Conservation (phyloP, 2,113 vertebrate genomes). For the Hemibates koningsi region DNA sequence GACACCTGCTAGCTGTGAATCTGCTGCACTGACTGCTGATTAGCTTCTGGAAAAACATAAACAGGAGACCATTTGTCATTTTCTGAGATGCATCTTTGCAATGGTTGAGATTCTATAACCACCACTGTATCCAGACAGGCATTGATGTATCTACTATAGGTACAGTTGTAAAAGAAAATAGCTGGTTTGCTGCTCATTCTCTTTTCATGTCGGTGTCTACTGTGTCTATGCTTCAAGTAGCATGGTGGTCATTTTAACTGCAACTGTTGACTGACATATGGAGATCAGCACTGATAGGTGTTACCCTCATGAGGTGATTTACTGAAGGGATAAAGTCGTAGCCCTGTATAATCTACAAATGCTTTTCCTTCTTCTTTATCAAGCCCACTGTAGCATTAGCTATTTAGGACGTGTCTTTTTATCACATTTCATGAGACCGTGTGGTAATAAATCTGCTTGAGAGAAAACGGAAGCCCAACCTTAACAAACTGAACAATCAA, state of each 20-base stretch:
- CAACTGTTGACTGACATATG: not conserved
- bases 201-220: not conserved
- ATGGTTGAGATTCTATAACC: not conserved
- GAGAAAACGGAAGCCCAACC: not conserved
- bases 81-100: not conserved
- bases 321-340: not conserved
- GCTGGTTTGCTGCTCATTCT: not conserved
- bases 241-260: not conserved
- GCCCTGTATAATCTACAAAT: not conserved
- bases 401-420: not conserved
- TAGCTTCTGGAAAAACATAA: conserved; percentile 5
- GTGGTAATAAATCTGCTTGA: not conserved
- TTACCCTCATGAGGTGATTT: not conserved
- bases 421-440: not conserved
- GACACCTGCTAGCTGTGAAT: not conserved
- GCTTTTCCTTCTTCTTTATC: not conserved
- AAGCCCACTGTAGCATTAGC: not conserved
- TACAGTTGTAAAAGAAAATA: not conserved
- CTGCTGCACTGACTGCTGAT: not conserved
- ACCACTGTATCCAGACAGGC: not conserved
- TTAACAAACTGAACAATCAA: not conserved
- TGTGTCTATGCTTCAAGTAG: not conserved
- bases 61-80: not conserved
- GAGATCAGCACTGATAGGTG: not conserved
- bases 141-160: not conserved